Conservation (phyloP, 2,797 vertebrate species). For the Pseudocheirus occidentalis region DNA sequence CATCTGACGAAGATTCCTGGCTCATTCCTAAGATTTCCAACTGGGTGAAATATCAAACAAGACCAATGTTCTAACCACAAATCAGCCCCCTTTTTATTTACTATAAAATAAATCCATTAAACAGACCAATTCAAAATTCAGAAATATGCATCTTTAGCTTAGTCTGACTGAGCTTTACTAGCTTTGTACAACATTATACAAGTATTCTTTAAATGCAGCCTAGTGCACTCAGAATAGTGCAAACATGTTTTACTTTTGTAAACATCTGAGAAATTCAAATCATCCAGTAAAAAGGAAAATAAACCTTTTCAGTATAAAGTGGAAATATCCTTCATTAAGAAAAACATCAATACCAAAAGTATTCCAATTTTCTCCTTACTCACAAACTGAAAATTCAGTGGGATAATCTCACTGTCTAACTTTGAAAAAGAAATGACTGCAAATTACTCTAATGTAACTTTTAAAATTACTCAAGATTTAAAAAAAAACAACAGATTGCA, state of each 20-base stretch:
- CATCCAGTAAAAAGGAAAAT: constrained; percentile 14
- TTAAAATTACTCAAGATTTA: constrained; percentile 13
- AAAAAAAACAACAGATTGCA: constrained; percentile 9
- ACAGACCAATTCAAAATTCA: constrained; percentile 19
- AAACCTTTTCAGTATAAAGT: constrained; percentile 58
- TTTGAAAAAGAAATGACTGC: constrained; percentile 22
- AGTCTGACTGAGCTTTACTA: not conserved
- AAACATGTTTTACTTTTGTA: constrained; percentile 46
- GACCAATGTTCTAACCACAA: constrained; percentile 7
- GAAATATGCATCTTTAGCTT: constrained; percentile 24
- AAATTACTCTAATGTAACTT: constrained; percentile 22
- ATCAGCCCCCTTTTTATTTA: constrained; percentile 15
- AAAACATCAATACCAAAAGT: constrained; percentile 17
- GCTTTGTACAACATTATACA: not conserved
- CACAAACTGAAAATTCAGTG: not conserved
- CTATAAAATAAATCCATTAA: constrained; percentile 33
- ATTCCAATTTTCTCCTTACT: not conserved
- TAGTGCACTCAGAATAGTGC: constrained; percentile 34
- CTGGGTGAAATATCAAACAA: not conserved
- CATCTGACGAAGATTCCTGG: not conserved
- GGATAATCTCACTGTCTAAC: constrained; percentile 25
- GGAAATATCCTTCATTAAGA: constrained; percentile 39
- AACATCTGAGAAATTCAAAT: constrained; percentile 47
- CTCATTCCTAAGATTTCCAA: not conserved
- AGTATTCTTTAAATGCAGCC: constrained; percentile 31